A percentile compares a stretch with the other conserved stretches of the same genome.
These are phyloP conservation scores for Plebejus melissa DNA, from an alignment of 2,888 invertebrate species.

Conservation along the genomic window DNA sequence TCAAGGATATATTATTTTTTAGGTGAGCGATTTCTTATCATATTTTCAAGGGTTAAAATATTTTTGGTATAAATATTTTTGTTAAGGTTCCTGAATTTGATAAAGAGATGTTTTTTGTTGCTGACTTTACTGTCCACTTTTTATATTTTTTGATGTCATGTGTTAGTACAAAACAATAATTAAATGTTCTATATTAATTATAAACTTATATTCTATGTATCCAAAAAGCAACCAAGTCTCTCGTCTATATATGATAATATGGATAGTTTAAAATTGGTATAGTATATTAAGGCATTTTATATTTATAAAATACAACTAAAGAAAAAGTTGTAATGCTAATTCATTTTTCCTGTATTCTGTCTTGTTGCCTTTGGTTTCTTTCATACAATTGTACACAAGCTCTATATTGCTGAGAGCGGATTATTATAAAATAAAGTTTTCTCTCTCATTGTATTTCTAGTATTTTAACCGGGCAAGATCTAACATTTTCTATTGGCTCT, in stretches of 20 bases:
- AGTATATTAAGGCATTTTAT: background rate
- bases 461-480: background rate
- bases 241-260: too few species aligned
- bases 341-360: background rate
- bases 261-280: too few species aligned
- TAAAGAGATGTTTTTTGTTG: too few species aligned
- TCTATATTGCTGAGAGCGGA: background rate
- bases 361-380: background rate
- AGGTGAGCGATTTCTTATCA: constrained; percentile 7
- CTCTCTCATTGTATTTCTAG: background rate
- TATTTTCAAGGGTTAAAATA: background rate
- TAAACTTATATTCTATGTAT: too few species aligned
- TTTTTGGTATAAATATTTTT: too few species aligned
- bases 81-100: background rate
- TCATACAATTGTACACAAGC: background rate
- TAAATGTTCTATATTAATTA: too few species aligned
- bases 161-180: too few species aligned
- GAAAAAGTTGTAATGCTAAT: background rate
- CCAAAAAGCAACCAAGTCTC: too few species aligned
- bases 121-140: too few species aligned
- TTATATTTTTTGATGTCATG: too few species aligned
- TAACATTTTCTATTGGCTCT: background rate
- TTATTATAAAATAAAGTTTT: background rate
- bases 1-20: background rate
- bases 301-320: background rate